Base-by-base conservation (phyloP, 2,797 vertebrate genomes). In the Dipus sagitta region DNA sequence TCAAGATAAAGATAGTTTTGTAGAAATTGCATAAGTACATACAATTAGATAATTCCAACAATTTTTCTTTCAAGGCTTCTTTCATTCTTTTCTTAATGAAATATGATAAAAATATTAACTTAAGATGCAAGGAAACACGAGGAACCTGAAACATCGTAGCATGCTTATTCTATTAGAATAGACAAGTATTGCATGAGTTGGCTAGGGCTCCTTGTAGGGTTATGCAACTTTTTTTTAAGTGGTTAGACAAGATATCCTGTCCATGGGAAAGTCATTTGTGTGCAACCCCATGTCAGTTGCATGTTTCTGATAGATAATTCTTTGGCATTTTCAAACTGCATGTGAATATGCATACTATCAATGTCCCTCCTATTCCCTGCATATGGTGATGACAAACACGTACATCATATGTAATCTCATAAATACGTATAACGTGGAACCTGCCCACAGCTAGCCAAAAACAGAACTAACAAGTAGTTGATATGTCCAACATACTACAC, bases 181-280 rank as follows among this genome's bases (percentile, higher is more conserved):
- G 97, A 93, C 97, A 97, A 98, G 98, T 97, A 98, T 96, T 98
- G 94, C 92, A 97, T 96, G 97, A 97, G 96, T 97, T 98, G 97
- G 95, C 93, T 38, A 86, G 67, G 94, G 94, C 76, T 98, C 97
- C 96, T 95, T 97, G 93, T 70, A 95, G 97, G 93, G 60, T 90
- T 97, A 95, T 88, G 76, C 52, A 97, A 97, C 97, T 97, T 98
- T 97, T 98, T 98, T 97, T 95, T 89, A 97, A 97, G 91, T 96
- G 95, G 97, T 95, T 94, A 95, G 91, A 96, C 96, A 95, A 97
- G 82, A 96, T 91, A 97, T 91, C 95, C 96, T 95, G 88, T 96
- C 95, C 94, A 96, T 80, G 91, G 91, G 95, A 97, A 97, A 98
- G 95, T 95, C 97, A 96, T 54, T 70, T 95, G 72, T 93, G 88